Evolutionary conservation across 2,888 invertebrate species (phyloP).

Genomic region (Tyria jacobaeae): DNA sequence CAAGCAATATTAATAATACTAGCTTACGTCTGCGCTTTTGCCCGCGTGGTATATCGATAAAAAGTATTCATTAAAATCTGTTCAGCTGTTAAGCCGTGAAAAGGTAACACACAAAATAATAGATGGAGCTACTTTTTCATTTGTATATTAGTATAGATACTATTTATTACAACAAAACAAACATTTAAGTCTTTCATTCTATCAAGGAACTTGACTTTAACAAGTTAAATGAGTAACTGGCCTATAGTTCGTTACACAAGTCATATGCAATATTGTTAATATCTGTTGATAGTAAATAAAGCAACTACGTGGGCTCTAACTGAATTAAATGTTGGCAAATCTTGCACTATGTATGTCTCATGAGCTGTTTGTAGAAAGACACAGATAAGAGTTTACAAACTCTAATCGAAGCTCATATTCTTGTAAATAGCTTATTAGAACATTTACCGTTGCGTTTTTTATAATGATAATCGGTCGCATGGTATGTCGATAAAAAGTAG

Average conservation of each 20-base stretch:
- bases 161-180: too few species aligned
- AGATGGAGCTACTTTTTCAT: too few species aligned
- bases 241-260: constrained; percentile 37
- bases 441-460: background rate
- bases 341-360: constrained; percentile 31
- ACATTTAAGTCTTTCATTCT: background rate
- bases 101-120: too few species aligned
- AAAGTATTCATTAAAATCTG: too few species aligned
- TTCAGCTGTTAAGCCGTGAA: too few species aligned
- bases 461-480: too few species aligned
- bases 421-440: background rate
- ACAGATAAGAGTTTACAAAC: constrained; percentile 18
- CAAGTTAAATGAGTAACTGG: background rate
- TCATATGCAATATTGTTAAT: constrained; percentile 37
- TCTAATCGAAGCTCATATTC: background rate
- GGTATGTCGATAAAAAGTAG: too few species aligned
- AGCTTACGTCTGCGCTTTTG: too few species aligned
- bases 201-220: background rate
- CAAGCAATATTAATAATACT: too few species aligned
- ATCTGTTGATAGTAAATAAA: constrained; percentile 44
- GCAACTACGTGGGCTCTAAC: constrained; percentile 43
- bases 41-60: too few species aligned
- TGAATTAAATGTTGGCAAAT: constrained; percentile 50
- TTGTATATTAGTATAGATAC: too few species aligned
- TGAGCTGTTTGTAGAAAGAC: constrained; percentile 26